Evolutionary conservation across 2,797 vertebrate genomes (phyloP).

Genomic region (Cynodonichthys magdalenae): DNA sequence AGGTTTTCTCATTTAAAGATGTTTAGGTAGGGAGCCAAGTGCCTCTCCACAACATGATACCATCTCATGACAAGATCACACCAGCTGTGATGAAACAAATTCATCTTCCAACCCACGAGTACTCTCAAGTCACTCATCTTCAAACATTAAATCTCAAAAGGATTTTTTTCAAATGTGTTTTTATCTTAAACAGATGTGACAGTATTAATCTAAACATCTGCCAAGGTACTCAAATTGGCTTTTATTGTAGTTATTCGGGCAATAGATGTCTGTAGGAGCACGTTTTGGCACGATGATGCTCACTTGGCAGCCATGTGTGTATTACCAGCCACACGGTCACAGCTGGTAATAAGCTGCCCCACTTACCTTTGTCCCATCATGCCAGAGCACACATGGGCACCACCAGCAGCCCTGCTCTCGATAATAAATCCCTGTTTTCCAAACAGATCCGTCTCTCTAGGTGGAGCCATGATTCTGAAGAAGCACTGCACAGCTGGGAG

Average conservation of each 20-base stretch:
- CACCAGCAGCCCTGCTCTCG: slow-evolving; percentile 28
- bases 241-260: background rate
- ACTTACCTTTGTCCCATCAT: slow-evolving; percentile 28
- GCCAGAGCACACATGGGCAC: slow-evolving; percentile 13
- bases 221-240: background rate
- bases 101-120: background rate
- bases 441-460: slow-evolving; percentile 69
- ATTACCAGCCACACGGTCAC: slow-evolving; percentile 1
- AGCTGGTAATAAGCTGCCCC: slow-evolving; percentile 30
- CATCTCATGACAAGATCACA: background rate
- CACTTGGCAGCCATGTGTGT: background rate
- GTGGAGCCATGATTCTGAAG: slow-evolving; percentile 71
- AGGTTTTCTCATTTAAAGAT: slow-evolving; percentile 63
- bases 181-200: too few relatives aligned
- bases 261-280: background rate
- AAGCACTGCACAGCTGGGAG: slow-evolving; percentile 66
- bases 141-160: too few relatives aligned
- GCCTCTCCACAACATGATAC: slow-evolving; percentile 31
- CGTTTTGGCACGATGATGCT: background rate
- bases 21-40: slow-evolving; percentile 56
- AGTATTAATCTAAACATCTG: background rate
- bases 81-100: background rate
- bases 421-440: slow-evolving; percentile 73
- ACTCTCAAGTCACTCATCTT: too few relatives aligned
- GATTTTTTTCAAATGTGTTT: too few relatives aligned